Evolutionary conservation across 2,888 invertebrate genomes (phyloP), one percentile per base, ranked within the genome.

Genomic region (Stenolophus ochropezus): DNA sequence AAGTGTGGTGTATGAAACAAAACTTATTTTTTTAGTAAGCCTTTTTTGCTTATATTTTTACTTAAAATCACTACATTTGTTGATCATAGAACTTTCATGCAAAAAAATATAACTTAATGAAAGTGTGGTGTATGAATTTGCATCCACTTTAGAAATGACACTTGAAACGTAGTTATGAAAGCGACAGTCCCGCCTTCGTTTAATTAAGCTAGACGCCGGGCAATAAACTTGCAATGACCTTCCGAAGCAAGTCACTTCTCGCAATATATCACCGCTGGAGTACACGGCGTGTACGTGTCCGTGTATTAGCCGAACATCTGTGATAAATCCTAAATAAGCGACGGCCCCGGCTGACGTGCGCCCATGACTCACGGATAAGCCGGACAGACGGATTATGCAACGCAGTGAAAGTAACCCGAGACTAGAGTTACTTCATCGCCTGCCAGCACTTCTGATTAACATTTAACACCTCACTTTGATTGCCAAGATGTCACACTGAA

Each of bases 171-270:
- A 42, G 33, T 42, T 42, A 42, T 8, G 33, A 42, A 42, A 42
- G 33, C 33, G 33, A 42, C 33, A 42, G 33, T 25, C 53, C 53
- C 53, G 14, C 16, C 53, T 27, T 75, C 21, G 20, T 20, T 74
- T 75, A 51, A 75, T 75, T 75, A 75, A 75, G 75, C 25, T 56
- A 75, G 51, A 75, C 53, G 53, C 53, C 75, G 75, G 75, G 75
- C 53, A 75, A 75, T 75, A 75, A 75, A 75, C 75, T 33, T 75
- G 53, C 51, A 53, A 75, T 75, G 75, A 75, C 75, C 75, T 75
- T 75, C 75, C 56, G 75, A 75, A 75, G 53, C 53, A 53, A 53
- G 75, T 75, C 75, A 75, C 53, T 53, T 25, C 53, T 25, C 53
- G 53, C 53, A 53, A 75, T 75, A 75, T 75, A 75, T 75, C 75